phyloP scores from a whole-genome alignment of 1,140 invertebrate species.

The Anastatus disparis region DNA sequence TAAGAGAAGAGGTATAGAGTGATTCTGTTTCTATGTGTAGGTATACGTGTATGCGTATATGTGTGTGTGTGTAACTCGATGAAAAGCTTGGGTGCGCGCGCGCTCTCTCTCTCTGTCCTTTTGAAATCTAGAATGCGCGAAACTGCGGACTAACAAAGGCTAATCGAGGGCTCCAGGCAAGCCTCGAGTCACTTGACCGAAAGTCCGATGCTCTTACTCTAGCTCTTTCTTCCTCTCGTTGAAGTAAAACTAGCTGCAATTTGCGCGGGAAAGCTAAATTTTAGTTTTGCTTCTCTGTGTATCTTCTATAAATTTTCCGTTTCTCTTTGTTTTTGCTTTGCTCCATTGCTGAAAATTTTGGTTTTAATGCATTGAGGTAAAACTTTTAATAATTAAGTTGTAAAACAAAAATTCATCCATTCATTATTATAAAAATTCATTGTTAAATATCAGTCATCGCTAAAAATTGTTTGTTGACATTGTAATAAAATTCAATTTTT shows the following conservation, averaged over 20 bases:
- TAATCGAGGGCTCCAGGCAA: neutral
- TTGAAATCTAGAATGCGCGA: slow-evolving; percentile 10
- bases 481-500: no score
- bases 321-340: slow-evolving; percentile 10
- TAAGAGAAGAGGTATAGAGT: neutral
- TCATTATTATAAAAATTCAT: no score
- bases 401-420: no score
- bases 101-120: neutral
- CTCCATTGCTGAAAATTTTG: no score
- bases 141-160: slow-evolving; percentile 10
- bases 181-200: neutral
- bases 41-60: no score
- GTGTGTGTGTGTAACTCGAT: neutral
- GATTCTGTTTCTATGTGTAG: no score
- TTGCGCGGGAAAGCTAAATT: slow-evolving; percentile 17
- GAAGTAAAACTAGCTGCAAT: no score
- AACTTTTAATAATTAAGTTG: no score
- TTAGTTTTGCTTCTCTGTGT: neutral
- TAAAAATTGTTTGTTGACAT: no score
- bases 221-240: no score
- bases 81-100: neutral
- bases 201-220: neutral
- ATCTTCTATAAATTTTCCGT: neutral
- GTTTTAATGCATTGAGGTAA: no score
- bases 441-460: no score